Conservation (phyloP, 1,140 invertebrate species). For the Matsumurasca onukii region DNA sequence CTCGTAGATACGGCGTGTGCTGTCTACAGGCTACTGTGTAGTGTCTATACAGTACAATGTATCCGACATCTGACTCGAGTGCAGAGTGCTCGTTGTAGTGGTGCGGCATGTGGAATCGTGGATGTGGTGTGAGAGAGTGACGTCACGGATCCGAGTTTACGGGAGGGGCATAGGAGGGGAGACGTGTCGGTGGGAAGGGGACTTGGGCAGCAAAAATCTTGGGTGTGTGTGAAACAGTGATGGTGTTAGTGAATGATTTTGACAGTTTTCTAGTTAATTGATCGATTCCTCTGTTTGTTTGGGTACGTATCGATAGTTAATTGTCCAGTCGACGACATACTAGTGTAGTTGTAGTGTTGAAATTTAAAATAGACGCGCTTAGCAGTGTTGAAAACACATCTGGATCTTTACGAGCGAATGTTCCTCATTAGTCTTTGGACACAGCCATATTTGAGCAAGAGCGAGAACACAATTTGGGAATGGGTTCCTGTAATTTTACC, state of each 20-base stretch:
- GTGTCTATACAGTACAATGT: too few species aligned
- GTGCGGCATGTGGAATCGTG: too few species aligned
- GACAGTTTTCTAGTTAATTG: neutral
- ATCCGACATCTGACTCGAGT: too few species aligned
- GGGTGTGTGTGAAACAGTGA: conserved; percentile 21
- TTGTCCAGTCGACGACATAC: too few species aligned
- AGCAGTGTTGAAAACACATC: neutral
- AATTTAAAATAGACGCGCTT: too few species aligned
- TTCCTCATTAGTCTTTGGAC: conserved; percentile 1
- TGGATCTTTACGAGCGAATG: neutral
- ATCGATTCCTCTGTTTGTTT: neutral
- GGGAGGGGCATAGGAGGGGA: neutral
- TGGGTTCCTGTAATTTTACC: too few species aligned
- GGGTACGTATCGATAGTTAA: neutral
- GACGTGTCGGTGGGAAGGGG: conserved; percentile 22
- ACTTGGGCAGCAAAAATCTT: conserved; percentile 24
- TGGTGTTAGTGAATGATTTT: neutral
- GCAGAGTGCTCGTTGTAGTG: too few species aligned
- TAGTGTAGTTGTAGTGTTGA: too few species aligned
- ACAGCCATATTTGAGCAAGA: conserved; percentile 21
- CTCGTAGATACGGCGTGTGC: too few species aligned
- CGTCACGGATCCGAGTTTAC: neutral
- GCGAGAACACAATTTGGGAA: too few species aligned
- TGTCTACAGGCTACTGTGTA: too few species aligned
- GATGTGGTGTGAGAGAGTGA: too few species aligned